Evolutionary conservation across 1,140 invertebrate genomes (phyloP), one percentile per base, ranked within the genome.

Genomic region (Lordiphosa stackelbergi): DNA sequence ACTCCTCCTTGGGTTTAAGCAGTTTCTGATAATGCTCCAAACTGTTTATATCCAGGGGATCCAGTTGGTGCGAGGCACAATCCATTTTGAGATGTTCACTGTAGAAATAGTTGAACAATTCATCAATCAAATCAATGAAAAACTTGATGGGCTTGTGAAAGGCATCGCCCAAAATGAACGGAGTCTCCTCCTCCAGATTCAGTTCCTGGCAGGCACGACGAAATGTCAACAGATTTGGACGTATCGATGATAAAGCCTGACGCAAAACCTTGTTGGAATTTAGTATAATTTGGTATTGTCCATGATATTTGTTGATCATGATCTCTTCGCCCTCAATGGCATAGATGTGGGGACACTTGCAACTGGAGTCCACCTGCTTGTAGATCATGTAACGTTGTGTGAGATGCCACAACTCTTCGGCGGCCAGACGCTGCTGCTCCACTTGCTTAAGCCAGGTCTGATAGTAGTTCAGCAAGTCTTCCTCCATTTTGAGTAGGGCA

Each of bases 141-240:
- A 79, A 86, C 22, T 52, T 34, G 22, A 86, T 69, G 1, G 85
- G 85, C 41, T 85, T 85, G 49, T 86, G 85, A 3, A 75, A 83
- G 0, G 60, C 34, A 12, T 86, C 85, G 19, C 85, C 85, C 24
- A 46, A 1, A 1, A 83, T 57, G 3, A 86, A 62, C 0, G 70
- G 46, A 0, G 54, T 61, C 12, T 73, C 49, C 2, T 46, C 19
- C 0, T 16, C 35, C 31, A 61, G 6, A 28, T 86, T 24, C 45
- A 86, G 7, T 4, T 51, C 40, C 0, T 8, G 7, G 31, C 52
- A 68, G 13, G 66, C 54, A 0, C 53, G 48, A 0, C 73, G 65
- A 19, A 86, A 78, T 9, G 16, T 1, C 10, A 83, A 12, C 1
- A 69, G 52, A 61, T 43, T 52, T 9, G 43, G 35, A 1, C 75